phyloP scores from a whole-genome alignment of 2,113 vertebrate genomes.

The Antennarius striatus region DNA sequence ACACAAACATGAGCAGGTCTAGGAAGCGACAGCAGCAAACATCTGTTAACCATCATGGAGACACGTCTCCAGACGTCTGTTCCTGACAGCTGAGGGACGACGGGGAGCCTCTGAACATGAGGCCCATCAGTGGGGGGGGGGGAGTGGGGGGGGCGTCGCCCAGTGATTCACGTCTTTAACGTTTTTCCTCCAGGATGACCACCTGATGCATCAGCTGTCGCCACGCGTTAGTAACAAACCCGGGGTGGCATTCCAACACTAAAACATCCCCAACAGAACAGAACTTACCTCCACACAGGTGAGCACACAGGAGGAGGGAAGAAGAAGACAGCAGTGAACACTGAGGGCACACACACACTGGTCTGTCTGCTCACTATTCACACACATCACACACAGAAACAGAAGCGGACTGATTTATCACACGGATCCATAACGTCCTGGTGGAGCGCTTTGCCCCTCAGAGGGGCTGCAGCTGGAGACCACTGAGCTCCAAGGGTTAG shows the following conservation, averaged over 20 bases:
- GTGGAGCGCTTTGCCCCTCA: conserved; percentile 37
- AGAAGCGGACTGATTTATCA: background rate
- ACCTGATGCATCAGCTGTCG: background rate
- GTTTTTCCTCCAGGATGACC: conserved; percentile 23
- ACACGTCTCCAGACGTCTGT: no score
- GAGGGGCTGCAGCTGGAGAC: background rate
- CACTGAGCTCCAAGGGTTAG: conserved; percentile 24
- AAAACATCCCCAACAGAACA: background rate
- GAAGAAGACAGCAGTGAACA: conserved; percentile 43
- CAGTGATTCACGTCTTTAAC: background rate
- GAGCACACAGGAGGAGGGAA: conserved; percentile 33
- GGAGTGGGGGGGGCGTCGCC: no score
- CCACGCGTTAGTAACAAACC: background rate
- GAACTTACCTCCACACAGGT: conserved; percentile 55
- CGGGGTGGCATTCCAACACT: background rate
- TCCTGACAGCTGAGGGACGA: no score
- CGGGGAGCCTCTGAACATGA: no score
- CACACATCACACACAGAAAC: background rate
- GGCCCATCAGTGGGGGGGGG: no score
- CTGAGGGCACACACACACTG: background rate
- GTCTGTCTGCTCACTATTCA: background rate
- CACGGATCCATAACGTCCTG: conserved; percentile 7
- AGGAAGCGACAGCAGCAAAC: no score
- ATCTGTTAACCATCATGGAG: no score
- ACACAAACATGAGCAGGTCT: no score